A percentile compares a stretch with the other conserved stretches of the same genome.
Evolutionary conservation across 2,113 vertebrate species (phyloP).

Genomic region (Elanoides forficatus): DNA sequence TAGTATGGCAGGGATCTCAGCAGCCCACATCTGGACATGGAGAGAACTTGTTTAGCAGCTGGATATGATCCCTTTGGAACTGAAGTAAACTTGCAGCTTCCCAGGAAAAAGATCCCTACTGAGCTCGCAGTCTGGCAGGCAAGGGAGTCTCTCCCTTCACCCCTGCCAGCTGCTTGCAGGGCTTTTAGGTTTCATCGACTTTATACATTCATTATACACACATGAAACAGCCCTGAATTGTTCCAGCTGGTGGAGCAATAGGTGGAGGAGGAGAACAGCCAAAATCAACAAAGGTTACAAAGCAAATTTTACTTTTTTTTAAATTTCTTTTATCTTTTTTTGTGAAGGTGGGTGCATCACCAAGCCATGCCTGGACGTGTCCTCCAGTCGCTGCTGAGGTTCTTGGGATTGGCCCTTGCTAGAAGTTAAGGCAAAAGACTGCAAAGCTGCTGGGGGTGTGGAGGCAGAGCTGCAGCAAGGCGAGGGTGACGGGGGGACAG

Average conservation of each 20-base stretch:
- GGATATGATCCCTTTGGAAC: background rate
- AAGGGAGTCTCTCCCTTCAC: background rate
- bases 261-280: slow-evolving; percentile 23
- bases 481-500: accelerated
- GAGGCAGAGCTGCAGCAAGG: background rate
- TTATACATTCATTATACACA: background rate
- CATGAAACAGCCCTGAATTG: background rate
- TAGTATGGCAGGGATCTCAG: background rate
- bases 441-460: background rate
- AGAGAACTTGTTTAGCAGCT: background rate
- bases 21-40: background rate
- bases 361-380: background rate
- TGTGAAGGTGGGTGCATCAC: background rate
- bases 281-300: slow-evolving; percentile 48
- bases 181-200: background rate
- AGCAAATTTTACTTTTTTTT: background rate
- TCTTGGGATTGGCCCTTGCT: accelerated
- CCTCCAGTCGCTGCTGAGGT: background rate
- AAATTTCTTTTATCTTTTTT: background rate
- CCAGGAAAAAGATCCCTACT: background rate
- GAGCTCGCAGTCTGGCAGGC: background rate
- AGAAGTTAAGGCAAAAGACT: background rate
- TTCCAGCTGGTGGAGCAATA: slow-evolving; percentile 48
- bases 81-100: background rate
- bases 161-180: background rate